phyloP scores from a whole-genome alignment of 2,888 invertebrate genomes.

The Quadroppia sp. region DNA sequence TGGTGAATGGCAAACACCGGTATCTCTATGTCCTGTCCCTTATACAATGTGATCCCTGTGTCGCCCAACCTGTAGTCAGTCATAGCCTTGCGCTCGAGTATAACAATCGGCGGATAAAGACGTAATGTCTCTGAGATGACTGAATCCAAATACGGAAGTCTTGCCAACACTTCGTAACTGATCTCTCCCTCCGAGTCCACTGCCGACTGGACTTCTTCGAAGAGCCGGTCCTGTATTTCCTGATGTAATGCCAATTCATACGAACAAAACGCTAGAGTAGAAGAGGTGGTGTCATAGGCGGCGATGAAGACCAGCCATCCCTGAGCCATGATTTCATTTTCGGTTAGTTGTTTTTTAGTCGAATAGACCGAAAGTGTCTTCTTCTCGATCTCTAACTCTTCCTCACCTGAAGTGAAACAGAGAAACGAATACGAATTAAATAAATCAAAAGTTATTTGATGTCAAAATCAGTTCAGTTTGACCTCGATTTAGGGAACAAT shows the following conservation, averaged over 20 bases:
- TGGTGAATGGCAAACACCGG: slow-evolving; percentile 61
- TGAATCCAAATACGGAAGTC: slow-evolving; percentile 38
- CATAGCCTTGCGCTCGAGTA: slow-evolving; percentile 13
- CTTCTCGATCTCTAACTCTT: neutral
- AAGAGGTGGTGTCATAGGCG: slow-evolving; percentile 37
- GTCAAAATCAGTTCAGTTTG: no score
- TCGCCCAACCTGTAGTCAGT: slow-evolving; percentile 22
- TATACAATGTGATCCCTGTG: slow-evolving; percentile 1
- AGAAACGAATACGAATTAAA: neutral
- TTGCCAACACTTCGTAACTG: slow-evolving; percentile 30
- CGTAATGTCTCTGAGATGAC: slow-evolving; percentile 34
- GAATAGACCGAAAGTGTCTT: neutral
- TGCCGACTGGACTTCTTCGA: neutral
- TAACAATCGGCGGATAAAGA: slow-evolving; percentile 31
- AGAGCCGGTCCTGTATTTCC: slow-evolving; percentile 22
- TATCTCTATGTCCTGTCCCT: slow-evolving; percentile 56
- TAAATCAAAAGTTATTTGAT: neutral
- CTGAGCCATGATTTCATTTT: slow-evolving; percentile 6
- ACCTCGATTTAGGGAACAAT: no score
- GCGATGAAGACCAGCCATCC: slow-evolving; percentile 25
- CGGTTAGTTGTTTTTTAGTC: neutral
- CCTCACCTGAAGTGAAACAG: neutral
- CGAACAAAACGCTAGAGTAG: slow-evolving; percentile 20
- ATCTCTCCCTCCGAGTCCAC: slow-evolving; percentile 51
- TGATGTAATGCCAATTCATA: slow-evolving; percentile 30